Percentiles rank a stretch among this genome's conserved stretches.
Conservation (phyloP, 2,113 vertebrate genomes). For the Maccullochella peelii region DNA sequence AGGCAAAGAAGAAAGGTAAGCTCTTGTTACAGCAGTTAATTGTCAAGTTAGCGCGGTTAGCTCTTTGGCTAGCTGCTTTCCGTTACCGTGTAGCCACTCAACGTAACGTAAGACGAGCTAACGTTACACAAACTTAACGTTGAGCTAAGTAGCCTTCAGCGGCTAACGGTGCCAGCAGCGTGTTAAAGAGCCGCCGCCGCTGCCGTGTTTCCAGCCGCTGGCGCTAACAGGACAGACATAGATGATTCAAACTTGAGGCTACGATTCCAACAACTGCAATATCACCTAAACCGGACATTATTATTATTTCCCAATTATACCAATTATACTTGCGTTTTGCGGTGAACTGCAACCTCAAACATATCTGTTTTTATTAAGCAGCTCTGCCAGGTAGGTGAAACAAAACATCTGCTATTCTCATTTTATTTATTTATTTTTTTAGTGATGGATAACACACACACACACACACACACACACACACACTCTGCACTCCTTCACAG, state of each 20-base stretch:
- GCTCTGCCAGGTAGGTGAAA: slow-evolving; percentile 59
- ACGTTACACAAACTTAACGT: slow-evolving; percentile 31
- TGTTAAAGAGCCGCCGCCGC: slow-evolving; percentile 51
- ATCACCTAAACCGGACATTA: not conserved
- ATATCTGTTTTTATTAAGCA: not conserved
- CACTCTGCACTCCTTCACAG: slow-evolving; percentile 39
- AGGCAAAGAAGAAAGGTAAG: slow-evolving; percentile 47
- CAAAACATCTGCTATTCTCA: slow-evolving; percentile 41
- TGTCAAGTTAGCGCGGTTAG: rapidly evolving
- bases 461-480: not conserved
- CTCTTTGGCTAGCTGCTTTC: not conserved
- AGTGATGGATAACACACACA: slow-evolving; percentile 3
- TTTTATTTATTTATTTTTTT: slow-evolving; percentile 30
- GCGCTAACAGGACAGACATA: slow-evolving; percentile 14
- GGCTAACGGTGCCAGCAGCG: slow-evolving; percentile 49
- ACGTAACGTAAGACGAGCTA: not conserved
- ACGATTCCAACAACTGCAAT: not conserved
- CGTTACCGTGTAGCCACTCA: not conserved
- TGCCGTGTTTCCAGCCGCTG: slow-evolving; percentile 19
- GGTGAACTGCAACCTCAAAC: not conserved
- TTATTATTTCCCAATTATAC: no score
- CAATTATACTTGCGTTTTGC: not conserved
- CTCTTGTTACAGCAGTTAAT: not conserved
- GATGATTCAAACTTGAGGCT: slow-evolving; percentile 6
- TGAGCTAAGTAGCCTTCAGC: slow-evolving; percentile 38